Conservation (phyloP, 2,113 vertebrate species). For the Grammatotria lemairii region DNA sequence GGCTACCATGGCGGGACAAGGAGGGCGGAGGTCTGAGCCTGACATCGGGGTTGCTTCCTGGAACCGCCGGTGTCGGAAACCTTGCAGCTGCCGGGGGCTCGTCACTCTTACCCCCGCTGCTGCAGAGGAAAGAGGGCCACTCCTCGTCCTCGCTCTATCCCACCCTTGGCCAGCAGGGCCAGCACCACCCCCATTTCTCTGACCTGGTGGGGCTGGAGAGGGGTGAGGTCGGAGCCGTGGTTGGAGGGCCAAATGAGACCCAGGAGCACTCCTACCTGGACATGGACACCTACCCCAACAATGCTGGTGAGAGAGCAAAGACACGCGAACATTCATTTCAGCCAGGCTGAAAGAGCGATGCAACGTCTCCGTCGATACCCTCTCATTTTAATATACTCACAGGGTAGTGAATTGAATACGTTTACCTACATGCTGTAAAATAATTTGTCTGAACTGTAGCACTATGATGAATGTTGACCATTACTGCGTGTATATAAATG, state of each 20-base stretch:
- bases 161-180: conserved; percentile 71
- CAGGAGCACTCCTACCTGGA: conserved; percentile 88
- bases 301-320: conserved; percentile 61
- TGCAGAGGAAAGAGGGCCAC: conserved; percentile 71
- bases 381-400: conserved; percentile 1
- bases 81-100: conserved; percentile 59
- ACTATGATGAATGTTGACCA: background rate
- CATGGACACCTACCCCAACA: conserved; percentile 85
- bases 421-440: background rate
- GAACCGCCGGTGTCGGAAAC: conserved; percentile 70
- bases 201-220: conserved; percentile 78
- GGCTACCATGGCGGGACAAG: conserved; percentile 91
- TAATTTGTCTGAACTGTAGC: background rate
- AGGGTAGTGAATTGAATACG: background rate
- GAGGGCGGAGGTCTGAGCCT: conserved; percentile 73
- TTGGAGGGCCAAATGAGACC: conserved; percentile 70
- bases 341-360: background rate
- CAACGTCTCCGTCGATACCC: background rate
- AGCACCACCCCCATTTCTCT: conserved; percentile 79
- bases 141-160: conserved; percentile 74
- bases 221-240: conserved; percentile 62
- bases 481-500: background rate
- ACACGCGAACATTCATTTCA: background rate
- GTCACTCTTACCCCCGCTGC: conserved; percentile 67
- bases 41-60: conserved; percentile 74